phyloP scores from a whole-genome alignment of 2,797 vertebrate genomes.

The Ceryle rudis region DNA sequence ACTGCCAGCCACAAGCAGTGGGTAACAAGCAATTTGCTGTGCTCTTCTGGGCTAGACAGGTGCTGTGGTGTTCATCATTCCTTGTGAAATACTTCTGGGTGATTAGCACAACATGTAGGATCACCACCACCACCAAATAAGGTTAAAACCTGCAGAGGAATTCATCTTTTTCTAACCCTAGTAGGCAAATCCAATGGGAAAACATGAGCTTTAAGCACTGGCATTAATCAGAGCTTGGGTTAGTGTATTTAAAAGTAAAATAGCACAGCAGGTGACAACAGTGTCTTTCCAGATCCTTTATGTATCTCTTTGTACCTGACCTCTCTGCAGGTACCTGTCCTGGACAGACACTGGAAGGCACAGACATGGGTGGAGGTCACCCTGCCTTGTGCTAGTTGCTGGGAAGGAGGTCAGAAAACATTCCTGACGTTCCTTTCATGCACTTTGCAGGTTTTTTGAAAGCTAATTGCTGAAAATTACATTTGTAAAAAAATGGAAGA shows the following conservation, averaged over 20 bases:
- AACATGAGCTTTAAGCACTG: not conserved
- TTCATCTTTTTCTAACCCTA: not conserved
- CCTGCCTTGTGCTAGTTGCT: rapidly evolving
- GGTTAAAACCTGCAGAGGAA: not conserved
- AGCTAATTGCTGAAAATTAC: not conserved
- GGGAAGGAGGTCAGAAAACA: rapidly evolving
- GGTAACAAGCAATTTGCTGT: not conserved
- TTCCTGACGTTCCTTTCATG: not conserved
- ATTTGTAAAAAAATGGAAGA: not conserved
- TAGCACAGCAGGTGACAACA: constrained; percentile 20
- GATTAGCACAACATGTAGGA: not conserved
- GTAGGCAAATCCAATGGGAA: not conserved
- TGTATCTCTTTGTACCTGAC: too few species aligned
- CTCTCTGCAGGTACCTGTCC: rapidly evolving
- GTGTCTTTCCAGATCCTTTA: not conserved
- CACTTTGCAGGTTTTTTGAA: not conserved
- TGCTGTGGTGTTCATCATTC: not conserved
- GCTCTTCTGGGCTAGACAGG: not conserved
- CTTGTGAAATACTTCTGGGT: not conserved
- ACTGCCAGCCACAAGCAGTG: not conserved
- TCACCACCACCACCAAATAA: not conserved
- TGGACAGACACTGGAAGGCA: not conserved
- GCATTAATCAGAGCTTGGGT: not conserved
- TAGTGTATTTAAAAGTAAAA: not conserved
- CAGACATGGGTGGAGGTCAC: rapidly evolving